phyloP scores from a whole-genome alignment of 2,113 vertebrate species.

The Montifringilla adamsi region DNA sequence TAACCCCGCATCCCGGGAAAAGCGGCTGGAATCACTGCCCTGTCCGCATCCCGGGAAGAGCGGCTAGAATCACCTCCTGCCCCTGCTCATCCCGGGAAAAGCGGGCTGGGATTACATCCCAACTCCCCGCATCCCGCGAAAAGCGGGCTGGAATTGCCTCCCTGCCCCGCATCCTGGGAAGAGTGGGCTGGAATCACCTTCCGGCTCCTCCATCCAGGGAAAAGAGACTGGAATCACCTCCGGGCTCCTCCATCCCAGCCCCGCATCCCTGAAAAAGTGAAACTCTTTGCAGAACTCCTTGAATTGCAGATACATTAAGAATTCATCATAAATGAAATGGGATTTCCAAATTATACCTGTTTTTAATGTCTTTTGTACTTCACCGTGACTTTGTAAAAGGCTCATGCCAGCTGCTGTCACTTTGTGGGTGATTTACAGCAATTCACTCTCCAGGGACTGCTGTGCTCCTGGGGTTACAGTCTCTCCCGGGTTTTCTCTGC shows the following conservation, averaged over 20 bases:
- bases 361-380: neutral
- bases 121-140: neutral
- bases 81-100: too few species aligned
- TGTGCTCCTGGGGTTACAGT: neutral
- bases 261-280: neutral
- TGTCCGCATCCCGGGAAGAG: neutral
- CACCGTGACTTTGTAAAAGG: neutral
- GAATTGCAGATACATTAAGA: neutral
- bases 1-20: neutral
- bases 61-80: fast-evolving
- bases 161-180: fast-evolving
- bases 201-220: fast-evolving
- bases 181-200: neutral
- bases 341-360: neutral
- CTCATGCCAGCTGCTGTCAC: neutral
- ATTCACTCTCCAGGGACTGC: neutral
- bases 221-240: neutral
- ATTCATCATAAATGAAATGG: neutral
- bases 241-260: fast-evolving
- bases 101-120: neutral
- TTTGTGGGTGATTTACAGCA: neutral
- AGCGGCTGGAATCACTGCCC: too few species aligned
- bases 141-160: neutral
- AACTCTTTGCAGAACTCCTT: neutral
- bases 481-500: neutral